Evolutionary conservation across 2,888 invertebrate genomes (phyloP), one percentile per base, ranked within the genome.

Genomic region (Drosophila paucipuncta): DNA sequence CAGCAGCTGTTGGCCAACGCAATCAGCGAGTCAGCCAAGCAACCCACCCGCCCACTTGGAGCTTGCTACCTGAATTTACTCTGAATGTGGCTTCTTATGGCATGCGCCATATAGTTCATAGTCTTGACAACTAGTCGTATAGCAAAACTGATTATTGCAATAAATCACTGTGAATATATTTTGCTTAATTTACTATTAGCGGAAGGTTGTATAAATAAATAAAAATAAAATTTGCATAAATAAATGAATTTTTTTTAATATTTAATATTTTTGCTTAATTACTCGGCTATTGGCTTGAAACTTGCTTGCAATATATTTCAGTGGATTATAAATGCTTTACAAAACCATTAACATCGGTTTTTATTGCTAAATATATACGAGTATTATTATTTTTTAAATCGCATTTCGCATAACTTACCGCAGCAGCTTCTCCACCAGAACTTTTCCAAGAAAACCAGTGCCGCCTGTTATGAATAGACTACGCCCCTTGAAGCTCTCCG

Each of bases 371-470:
- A 18, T 28, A 28, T 18, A 2, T 9, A n/a, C n/a, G n/a, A n/a
- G n/a, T n/a, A 28, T 49, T 22, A 4, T 16, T 10, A 10, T 43
- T 22, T 13, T 5, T 43, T 43, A 3, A 22, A 25, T 25, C 2
- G 4, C 2, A 9, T 13, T 18, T 59, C 0, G 1, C 3, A 13
- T 9, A 1, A 53, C n/a, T 52, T 39, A 93, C 93, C 93, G 91
- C 52, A 94, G 78, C 25, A 94, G 83, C 85, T 94, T 94, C 78
- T 94, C 94, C 35, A 94, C 91, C 41, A 94, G 83, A 68, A 94
- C 94, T 83, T 94, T 94, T 73, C 94, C 94, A 39, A 94, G 83
- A 73, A 94, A 94, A n/a, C 94, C 94, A 6, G 93, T 93, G 65
- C 93, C 94, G 35, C 94, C 94, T 39, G 94, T 93, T 63, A 94